phyloP scores from a whole-genome alignment of 2,797 vertebrate species.

The Myotis pilosus region DNA sequence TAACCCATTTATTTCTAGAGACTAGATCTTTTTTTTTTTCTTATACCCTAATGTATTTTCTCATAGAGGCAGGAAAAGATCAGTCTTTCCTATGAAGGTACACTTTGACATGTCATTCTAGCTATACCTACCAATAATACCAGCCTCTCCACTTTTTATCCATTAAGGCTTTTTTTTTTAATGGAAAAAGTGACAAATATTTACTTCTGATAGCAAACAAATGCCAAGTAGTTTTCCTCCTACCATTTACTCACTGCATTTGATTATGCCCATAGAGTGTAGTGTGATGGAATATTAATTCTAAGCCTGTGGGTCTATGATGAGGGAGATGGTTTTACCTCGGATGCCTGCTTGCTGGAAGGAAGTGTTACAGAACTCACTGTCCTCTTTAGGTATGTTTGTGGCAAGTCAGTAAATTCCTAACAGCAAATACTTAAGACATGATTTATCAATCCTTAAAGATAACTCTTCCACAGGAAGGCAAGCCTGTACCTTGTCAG shows the following conservation, averaged over 20 bases:
- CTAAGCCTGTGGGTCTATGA: neutral
- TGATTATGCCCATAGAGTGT: neutral
- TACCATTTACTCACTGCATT: neutral
- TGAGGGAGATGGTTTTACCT: neutral
- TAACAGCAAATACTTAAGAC: neutral
- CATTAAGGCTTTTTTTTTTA: neutral
- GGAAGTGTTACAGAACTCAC: neutral
- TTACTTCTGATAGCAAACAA: neutral
- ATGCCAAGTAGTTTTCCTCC: neutral
- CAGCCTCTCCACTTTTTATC: neutral
- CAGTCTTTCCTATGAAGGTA: neutral
- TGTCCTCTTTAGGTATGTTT: neutral
- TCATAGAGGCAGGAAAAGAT: slow-evolving; percentile 43
- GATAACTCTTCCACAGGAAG: neutral
- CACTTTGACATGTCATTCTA: slow-evolving; percentile 35
- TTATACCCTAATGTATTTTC: slow-evolving; percentile 3
- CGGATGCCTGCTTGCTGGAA: neutral
- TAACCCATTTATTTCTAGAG: neutral
- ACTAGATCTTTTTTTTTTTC: neutral
- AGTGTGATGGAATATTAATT: neutral
- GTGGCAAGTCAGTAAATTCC: neutral
- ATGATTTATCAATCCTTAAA: neutral
- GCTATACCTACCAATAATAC: neutral
- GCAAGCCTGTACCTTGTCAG: neutral
- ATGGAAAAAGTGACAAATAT: neutral